phyloP scores from a whole-genome alignment of 2,888 invertebrate genomes.

The Drosophila testacea region DNA sequence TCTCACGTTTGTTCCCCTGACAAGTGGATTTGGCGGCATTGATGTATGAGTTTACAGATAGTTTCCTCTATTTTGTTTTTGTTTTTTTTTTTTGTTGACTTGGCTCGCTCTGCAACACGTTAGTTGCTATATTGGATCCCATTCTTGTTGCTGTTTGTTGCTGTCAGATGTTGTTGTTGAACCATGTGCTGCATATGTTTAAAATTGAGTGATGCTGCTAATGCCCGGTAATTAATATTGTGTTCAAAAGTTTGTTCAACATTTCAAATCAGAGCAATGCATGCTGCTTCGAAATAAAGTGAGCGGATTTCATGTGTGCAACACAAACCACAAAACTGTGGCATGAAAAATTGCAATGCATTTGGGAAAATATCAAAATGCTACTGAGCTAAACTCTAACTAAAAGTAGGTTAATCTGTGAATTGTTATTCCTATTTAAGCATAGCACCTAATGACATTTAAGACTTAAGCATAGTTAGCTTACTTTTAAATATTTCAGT shows the following conservation, averaged over 20 bases:
- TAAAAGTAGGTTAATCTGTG: slow-evolving; percentile 1
- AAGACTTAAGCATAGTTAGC: background rate
- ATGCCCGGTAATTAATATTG: slow-evolving; percentile 74
- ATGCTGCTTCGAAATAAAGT: slow-evolving; percentile 32
- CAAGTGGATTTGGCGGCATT: slow-evolving; percentile 81
- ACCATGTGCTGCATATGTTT: slow-evolving; percentile 65
- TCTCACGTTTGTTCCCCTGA: slow-evolving; percentile 78
- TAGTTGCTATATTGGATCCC: slow-evolving; percentile 8
- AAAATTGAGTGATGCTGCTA: slow-evolving; percentile 76
- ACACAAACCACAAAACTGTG: slow-evolving; percentile 14
- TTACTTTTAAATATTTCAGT: background rate
- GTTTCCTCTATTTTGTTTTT: slow-evolving; percentile 54
- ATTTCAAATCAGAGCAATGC: slow-evolving; percentile 48
- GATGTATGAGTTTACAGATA: slow-evolving; percentile 77
- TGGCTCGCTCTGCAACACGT: slow-evolving; percentile 15
- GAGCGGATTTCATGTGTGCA: slow-evolving; percentile 32
- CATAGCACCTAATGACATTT: background rate
- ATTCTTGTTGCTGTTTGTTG: slow-evolving; percentile 13
- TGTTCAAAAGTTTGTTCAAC: slow-evolving; percentile 28
- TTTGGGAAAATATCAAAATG: slow-evolving; percentile 12
- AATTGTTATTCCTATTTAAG: background rate
- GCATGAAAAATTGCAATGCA: slow-evolving; percentile 17
- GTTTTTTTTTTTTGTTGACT: background rate
- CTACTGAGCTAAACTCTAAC: background rate
- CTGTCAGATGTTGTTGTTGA: slow-evolving; percentile 17